phyloP scores from a whole-genome alignment of 2,113 vertebrate species.

The Edolisoma coerulescens region DNA sequence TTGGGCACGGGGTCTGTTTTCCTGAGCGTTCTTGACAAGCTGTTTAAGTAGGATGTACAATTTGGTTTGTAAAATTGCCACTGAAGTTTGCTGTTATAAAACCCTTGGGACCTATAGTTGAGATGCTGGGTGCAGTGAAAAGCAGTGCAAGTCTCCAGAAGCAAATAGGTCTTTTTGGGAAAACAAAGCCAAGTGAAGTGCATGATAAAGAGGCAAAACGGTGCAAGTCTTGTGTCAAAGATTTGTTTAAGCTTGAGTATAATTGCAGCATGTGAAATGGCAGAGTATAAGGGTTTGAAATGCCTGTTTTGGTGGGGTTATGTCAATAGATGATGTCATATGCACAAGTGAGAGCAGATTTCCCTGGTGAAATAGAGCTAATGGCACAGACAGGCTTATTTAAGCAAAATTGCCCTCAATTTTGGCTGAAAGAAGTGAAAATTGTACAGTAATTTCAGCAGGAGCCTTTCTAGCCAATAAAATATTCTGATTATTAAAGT shows the following conservation, averaged over 20 bases:
- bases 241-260: not conserved
- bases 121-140: not conserved
- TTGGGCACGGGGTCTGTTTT: not conserved
- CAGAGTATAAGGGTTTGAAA: not conserved
- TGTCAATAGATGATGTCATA: constrained; percentile 50
- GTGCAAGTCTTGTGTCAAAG: not conserved
- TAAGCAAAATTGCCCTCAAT: constrained; percentile 58
- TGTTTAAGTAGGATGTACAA: not conserved
- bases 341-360: constrained; percentile 31
- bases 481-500: not conserved
- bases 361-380: constrained; percentile 32
- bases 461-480: not conserved
- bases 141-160: not conserved
- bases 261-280: not conserved
- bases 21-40: not conserved
- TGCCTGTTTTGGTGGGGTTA: constrained; percentile 8
- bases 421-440: constrained; percentile 55
- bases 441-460: constrained; percentile 48
- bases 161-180: not conserved
- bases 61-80: not conserved
- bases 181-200: not conserved
- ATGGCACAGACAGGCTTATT: constrained; percentile 24
- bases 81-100: accelerated
- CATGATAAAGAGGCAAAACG: not conserved
- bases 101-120: not conserved